Conservation (phyloP, 2,113 vertebrate genomes). For the Dipodomys merriami region DNA sequence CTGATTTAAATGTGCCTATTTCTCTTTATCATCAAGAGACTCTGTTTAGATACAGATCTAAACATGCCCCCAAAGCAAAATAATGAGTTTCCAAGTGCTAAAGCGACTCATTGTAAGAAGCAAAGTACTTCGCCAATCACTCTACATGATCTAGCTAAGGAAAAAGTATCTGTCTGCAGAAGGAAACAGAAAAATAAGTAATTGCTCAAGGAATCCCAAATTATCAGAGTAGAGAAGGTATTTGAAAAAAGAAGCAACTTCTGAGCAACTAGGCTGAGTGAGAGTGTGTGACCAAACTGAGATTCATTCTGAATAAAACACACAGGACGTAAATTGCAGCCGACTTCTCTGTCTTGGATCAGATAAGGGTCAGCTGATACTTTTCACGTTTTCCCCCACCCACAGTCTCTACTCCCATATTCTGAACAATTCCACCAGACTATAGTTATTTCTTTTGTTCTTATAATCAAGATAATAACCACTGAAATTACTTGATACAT, state of each 20-base stretch:
- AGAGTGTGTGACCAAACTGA: background rate
- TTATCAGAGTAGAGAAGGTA: background rate
- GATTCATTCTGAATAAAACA: background rate
- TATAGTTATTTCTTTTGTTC: conserved; percentile 57
- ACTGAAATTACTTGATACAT: conserved; percentile 75
- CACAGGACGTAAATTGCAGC: background rate
- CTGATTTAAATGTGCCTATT: background rate
- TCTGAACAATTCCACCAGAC: conserved; percentile 64
- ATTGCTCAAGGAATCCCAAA: background rate
- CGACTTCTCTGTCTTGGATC: background rate
- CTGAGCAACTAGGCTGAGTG: background rate
- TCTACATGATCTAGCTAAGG: background rate
- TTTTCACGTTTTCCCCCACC: background rate
- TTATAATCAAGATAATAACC: conserved; percentile 74
- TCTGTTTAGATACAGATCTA: background rate
- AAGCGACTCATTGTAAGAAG: background rate
- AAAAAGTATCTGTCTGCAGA: background rate
- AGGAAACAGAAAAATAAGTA: background rate
- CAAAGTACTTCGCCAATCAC: background rate
- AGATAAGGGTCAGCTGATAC: background rate
- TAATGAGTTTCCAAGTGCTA: background rate
- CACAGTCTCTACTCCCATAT: conserved; percentile 36
- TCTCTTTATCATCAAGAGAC: background rate
- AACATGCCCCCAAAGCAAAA: too few species aligned
- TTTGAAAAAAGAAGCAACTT: background rate